Conservation (phyloP, 2,888 invertebrate species). For the Coenonympha glycerion region DNA sequence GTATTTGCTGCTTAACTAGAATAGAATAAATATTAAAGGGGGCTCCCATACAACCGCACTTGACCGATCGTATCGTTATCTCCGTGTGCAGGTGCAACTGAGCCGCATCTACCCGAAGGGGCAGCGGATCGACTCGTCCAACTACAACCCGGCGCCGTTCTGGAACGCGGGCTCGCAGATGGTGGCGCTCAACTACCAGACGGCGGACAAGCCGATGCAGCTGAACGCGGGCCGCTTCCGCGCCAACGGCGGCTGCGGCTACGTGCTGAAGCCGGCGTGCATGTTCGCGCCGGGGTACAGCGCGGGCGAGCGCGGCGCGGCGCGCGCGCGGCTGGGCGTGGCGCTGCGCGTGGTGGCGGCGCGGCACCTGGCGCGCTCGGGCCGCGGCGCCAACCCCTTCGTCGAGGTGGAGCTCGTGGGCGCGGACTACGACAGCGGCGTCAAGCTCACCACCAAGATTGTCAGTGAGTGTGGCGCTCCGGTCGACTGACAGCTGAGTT, state of each 20-base stretch:
- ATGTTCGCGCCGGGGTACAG: constrained; percentile 88
- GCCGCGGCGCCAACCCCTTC: constrained; percentile 91
- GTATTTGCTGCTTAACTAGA: no score
- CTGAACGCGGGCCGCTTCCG: constrained; percentile 94
- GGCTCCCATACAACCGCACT: no score
- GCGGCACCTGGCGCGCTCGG: constrained; percentile 89
- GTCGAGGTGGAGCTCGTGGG: constrained; percentile 94
- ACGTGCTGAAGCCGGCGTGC: constrained; percentile 91
- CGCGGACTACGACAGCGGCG: constrained; percentile 88
- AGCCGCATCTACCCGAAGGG: constrained; percentile 97
- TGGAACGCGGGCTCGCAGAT: constrained; percentile 98
- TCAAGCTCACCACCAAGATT: constrained; percentile 89
- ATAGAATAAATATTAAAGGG: no score
- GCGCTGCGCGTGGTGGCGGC: constrained; percentile 90
- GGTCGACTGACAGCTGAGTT: no score
- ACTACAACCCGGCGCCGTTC: constrained; percentile 95
- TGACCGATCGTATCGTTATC: no score
- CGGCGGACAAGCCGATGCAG: constrained; percentile 96
- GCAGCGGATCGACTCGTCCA: constrained; percentile 96
- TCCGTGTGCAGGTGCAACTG: no score
- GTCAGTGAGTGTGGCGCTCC: no score
- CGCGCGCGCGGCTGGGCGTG: constrained; percentile 73
- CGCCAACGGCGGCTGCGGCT: constrained; percentile 95
- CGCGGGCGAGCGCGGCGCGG: constrained; percentile 79
- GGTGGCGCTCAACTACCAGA: constrained; percentile 98